Conservation (phyloP, 1,140 invertebrate species). For the Apis cerana region DNA sequence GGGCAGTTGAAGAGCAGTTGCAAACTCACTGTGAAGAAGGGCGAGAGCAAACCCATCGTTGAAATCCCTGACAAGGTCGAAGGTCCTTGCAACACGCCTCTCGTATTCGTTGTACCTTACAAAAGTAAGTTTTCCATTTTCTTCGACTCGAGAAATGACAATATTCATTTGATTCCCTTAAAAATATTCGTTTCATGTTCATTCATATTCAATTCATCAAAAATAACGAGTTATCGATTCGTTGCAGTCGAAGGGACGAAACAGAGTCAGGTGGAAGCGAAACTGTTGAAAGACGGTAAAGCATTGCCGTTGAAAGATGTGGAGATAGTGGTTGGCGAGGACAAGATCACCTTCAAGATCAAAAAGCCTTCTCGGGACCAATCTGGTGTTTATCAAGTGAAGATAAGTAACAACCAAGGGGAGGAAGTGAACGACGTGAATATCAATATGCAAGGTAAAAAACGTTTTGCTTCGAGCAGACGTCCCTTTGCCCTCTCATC, state of each 20-base stretch:
- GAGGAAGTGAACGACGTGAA: constrained; percentile 92
- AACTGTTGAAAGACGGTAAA: constrained; percentile 94
- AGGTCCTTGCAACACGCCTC: constrained; percentile 89
- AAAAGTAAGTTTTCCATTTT: constrained; percentile 85
- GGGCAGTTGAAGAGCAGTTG: constrained; percentile 90
- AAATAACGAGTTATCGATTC: too few relatives aligned
- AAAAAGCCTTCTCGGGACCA: constrained; percentile 92
- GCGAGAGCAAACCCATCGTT: constrained; percentile 90
- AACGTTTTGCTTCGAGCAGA: too few relatives aligned
- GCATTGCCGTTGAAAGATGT: constrained; percentile 92
- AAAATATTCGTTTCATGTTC: too few relatives aligned
- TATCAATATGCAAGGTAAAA: constrained; percentile 90
- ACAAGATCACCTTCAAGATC: constrained; percentile 93
- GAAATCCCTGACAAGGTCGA: constrained; percentile 91
- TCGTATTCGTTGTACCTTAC: constrained; percentile 94
- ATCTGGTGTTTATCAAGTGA: constrained; percentile 92
- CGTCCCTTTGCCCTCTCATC: too few relatives aligned
- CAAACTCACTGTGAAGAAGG: constrained; percentile 91
- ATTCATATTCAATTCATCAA: too few relatives aligned
- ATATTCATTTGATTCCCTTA: too few relatives aligned
- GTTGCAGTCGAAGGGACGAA: constrained; percentile 90
- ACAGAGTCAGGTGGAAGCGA: constrained; percentile 92
- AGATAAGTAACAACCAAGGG: constrained; percentile 92
- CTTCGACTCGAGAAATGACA: not conserved
- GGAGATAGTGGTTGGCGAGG: constrained; percentile 93